Evolutionary conservation across 2,113 vertebrate species (phyloP), one percentile per base, ranked within the genome.

Genomic region (Nettapus auritus): DNA sequence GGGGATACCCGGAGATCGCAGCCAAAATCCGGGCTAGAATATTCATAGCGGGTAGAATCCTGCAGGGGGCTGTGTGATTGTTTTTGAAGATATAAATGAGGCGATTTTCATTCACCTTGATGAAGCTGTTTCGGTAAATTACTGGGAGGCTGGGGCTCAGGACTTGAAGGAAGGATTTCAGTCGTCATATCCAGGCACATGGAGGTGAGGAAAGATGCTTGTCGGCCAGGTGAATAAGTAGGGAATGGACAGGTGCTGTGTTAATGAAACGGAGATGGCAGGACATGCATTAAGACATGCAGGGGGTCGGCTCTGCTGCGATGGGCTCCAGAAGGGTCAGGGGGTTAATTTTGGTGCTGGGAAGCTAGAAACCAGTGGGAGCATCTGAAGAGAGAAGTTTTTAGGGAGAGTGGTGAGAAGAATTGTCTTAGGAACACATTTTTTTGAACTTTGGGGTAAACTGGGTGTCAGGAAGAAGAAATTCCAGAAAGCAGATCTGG

Each of bases 131-230:
- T 13, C 11, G 33, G 33, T 52, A 23, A 38, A 6, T 20, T 36
- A 67, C 36, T 19, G 4, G 38, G 15, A 48, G 11, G 4, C 18
- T 1, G 22, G n/a, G 63, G 1, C n/a, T 21, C 22, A 2, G 26
- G 44, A 5, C 20, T 13, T 29, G 57, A 12, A 50, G 28, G 57
- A 14, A 40, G 40, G 50, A 4, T 31, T 40, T 63, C 48, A 2
- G 56, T 34, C 11, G 29, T 17, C 16, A 0, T 21, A 26, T 14
- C 50, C 40, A 13, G 19, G 62, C 55, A 25, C 31, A 28, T 36
- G 53, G 74, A 42, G 21, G 9, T 28, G 70, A 31, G 42, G 17
- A 22, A 26, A 34, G 69, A 2, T 40, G 11, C 17, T 5, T 9
- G 9, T 4, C 6, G 36, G 21, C 21, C 7, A 8, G 59, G 9